Evolutionary conservation across 2,113 vertebrate genomes (phyloP), one percentile per base, ranked within the genome.

Genomic region (Reinhardtius hippoglossoides): DNA sequence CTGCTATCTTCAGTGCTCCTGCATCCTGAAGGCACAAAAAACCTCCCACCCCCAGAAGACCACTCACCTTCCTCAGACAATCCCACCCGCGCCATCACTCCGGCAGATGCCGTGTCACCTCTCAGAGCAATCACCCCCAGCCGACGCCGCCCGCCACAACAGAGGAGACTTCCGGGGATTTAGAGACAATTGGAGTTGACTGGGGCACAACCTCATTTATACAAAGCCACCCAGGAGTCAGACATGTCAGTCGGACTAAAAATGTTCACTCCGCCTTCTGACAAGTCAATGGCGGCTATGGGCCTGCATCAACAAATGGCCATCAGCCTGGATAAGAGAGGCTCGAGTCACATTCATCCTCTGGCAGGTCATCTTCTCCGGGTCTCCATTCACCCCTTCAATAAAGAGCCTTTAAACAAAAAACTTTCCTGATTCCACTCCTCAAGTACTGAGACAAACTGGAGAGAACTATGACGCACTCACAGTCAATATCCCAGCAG

Each of bases 161-260:
- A 72, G 72, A 82, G 76, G 72, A 66, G 56, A 67, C 81, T n/a
- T 90, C 82, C 52, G 1, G 77, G 83, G 72, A 82, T 88, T 91
- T 69, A 83, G 76, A 88, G 90, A 92, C 91, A 90, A 92, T 91
- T 87, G 86, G 69, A 88, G 74, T 56, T 88, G 92, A 92, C 91
- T 91, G 80, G 91, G 87, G 80, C 87, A 63, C 78, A 84, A 88
- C 92, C 91, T 87, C 86, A 89, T 92, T 90, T 87, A 88, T 64
- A 81, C 79, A 87, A 80, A 86, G 82, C 83, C 86, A 86, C 86
- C 86, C 84, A 66, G 72, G 84, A 92, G 81, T 88, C 83, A 81
- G 84, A 88, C 76, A 55, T 84, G 88, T 88, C 90, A 83, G 67
- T 71, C 84, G 71, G 83, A 74, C 81, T 81, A 83, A 91, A 82